Conservation (phyloP, 2,888 invertebrate species). For the Conchocele bisecta region DNA sequence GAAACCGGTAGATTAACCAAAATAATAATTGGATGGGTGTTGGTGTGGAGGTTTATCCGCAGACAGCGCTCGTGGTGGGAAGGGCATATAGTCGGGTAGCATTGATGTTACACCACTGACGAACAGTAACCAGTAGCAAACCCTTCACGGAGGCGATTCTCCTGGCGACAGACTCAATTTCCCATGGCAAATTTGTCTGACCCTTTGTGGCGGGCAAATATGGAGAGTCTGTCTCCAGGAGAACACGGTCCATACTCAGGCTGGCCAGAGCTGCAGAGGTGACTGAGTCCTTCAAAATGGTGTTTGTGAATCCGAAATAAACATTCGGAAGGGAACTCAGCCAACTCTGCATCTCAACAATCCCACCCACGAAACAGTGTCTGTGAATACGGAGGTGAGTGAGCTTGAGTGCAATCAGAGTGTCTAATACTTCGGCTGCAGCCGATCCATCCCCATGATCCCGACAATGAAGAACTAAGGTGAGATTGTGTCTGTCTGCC, state of each 20-base stretch:
- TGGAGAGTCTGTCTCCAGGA: constrained; percentile 5
- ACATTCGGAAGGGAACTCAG: neutral
- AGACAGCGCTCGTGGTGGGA: too few species aligned
- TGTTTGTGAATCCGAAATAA: neutral
- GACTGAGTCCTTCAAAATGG: neutral
- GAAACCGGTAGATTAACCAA: too few species aligned
- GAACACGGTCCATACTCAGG: neutral
- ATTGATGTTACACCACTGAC: too few species aligned
- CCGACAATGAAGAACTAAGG: constrained; percentile 1
- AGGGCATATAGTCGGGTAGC: too few species aligned
- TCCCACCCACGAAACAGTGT: constrained; percentile 2
- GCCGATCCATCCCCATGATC: neutral
- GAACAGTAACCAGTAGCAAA: too few species aligned
- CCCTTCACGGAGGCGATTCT: too few species aligned
- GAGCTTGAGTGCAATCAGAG: neutral
- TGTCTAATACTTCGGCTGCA: neutral
- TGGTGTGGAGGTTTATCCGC: too few species aligned
- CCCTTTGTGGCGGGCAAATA: neutral
- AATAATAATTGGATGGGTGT: too few species aligned
- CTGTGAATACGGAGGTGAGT: neutral
- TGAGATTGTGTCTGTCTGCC: neutral
- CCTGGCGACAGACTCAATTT: neutral
- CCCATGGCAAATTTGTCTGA: too few species aligned
- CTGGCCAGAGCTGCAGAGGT: neutral
- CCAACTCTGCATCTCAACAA: neutral